Evolutionary conservation across 1,140 invertebrate genomes (phyloP).

Genomic region (Teleopsis dalmanni): DNA sequence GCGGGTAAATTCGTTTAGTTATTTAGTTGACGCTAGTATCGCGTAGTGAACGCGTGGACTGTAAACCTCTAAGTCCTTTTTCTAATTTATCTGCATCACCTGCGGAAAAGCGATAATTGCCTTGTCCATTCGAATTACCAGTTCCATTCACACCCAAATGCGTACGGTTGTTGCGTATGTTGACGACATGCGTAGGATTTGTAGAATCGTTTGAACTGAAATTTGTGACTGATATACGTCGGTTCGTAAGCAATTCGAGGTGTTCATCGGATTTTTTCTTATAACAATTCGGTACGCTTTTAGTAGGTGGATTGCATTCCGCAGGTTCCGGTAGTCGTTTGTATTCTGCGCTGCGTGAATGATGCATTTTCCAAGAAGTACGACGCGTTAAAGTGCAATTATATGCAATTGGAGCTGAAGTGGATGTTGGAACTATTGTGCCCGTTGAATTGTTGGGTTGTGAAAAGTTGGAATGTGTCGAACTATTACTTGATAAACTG

Average conservation of each 20-base stretch:
- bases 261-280: conserved; percentile 24
- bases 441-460: no score
- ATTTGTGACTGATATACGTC: conserved; percentile 18
- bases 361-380: conserved; percentile 34
- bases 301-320: conserved; percentile 28
- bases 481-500: conserved; percentile 29
- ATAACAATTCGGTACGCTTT: background rate
- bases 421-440: no score
- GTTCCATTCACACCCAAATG: conserved; percentile 17
- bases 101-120: conserved; percentile 38
- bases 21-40: conserved; percentile 14
- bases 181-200: background rate
- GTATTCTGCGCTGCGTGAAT: conserved; percentile 32
- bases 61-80: conserved; percentile 33
- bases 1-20: no score
- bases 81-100: conserved; percentile 43
- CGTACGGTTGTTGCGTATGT: conserved; percentile 15
- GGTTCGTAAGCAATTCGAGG: conserved; percentile 20
- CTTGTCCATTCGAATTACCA: conserved; percentile 1
- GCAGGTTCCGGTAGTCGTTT: conserved; percentile 25
- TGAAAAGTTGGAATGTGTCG: conserved; percentile 19
- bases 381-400: conserved; percentile 14
- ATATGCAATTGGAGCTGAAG: conserved; percentile 13
- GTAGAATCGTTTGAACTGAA: background rate
- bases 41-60: conserved; percentile 34